Conservation (phyloP, 2,888 invertebrate genomes). For the Epirrhoe alternata region DNA sequence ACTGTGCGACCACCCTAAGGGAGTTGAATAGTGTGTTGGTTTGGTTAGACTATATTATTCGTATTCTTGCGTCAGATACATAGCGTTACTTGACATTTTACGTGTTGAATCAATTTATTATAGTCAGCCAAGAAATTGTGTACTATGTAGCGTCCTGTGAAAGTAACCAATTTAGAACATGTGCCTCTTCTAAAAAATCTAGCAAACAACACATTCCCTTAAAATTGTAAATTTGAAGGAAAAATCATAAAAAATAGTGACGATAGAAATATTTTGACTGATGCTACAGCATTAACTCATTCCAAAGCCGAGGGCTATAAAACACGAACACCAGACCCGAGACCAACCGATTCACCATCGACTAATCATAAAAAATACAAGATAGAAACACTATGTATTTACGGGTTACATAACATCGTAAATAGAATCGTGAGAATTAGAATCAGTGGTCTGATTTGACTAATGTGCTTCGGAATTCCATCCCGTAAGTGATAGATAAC, state of each 20-base stretch:
- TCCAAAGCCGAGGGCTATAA: not conserved
- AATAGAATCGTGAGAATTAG: conserved; percentile 2
- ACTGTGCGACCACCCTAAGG: no score
- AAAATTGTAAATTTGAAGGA: not conserved
- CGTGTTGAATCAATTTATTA: no score
- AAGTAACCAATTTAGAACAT: no score
- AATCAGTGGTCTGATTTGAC: not conserved
- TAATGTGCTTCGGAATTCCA: conserved; percentile 5
- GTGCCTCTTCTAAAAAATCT: no score
- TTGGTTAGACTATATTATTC: no score
- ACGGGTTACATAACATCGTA: not conserved
- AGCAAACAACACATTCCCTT: no score
- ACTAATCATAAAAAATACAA: not conserved
- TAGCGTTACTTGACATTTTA: no score
- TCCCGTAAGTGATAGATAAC: conserved; percentile 13
- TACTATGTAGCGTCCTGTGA: no score
- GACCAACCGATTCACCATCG: not conserved
- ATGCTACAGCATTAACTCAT: conserved; percentile 2
- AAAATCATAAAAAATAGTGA: not conserved
- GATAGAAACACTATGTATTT: no score
- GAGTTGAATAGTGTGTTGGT: no score
- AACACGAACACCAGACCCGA: not conserved
- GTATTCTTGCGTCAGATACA: no score
- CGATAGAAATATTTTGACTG: conserved; percentile 1
- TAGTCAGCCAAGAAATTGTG: no score